phyloP scores from a whole-genome alignment of 2,113 vertebrate species.

The Haliaeetus leucogaster region DNA sequence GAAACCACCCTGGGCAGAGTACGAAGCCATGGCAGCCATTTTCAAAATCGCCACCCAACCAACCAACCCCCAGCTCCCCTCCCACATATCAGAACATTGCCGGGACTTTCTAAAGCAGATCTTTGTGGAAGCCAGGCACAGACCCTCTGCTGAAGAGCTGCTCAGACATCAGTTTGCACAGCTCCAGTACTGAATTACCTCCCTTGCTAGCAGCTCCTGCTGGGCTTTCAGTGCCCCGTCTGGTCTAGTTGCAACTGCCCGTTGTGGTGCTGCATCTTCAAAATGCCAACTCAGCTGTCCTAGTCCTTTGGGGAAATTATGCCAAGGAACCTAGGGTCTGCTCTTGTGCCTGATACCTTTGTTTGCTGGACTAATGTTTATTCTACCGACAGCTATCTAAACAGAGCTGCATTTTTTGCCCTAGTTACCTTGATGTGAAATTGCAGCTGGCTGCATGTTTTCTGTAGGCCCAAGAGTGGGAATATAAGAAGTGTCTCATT shows the following conservation, averaged over 20 bases:
- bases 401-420: background rate
- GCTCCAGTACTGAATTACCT: conserved; percentile 84
- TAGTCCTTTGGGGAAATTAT: background rate
- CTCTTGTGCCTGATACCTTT: conserved; percentile 48
- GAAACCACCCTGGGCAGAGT: conserved; percentile 96
- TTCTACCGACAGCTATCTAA: background rate
- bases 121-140: conserved; percentile 93
- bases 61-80: conserved; percentile 91
- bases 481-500: background rate
- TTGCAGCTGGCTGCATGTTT: conserved; percentile 18
- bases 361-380: conserved; percentile 20
- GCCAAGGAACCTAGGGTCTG: conserved; percentile 29
- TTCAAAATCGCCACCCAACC: conserved; percentile 98
- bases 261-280: conserved; percentile 35
- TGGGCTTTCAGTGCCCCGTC: background rate
- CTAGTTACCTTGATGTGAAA: background rate
- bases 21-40: conserved; percentile 95
- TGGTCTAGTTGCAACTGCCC: conserved; percentile 18
- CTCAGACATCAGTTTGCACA: conserved; percentile 94
- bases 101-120: conserved; percentile 90
- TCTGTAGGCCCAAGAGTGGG: background rate
- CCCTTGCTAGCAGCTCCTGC: conserved; percentile 44
- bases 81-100: conserved; percentile 86
- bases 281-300: conserved; percentile 43
- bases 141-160: conserved; percentile 93